A percentile compares a stretch with the other conserved stretches of the same genome.
Conservation (phyloP, 2,888 invertebrate genomes). For the Ashinkailepas kermadecensis region DNA sequence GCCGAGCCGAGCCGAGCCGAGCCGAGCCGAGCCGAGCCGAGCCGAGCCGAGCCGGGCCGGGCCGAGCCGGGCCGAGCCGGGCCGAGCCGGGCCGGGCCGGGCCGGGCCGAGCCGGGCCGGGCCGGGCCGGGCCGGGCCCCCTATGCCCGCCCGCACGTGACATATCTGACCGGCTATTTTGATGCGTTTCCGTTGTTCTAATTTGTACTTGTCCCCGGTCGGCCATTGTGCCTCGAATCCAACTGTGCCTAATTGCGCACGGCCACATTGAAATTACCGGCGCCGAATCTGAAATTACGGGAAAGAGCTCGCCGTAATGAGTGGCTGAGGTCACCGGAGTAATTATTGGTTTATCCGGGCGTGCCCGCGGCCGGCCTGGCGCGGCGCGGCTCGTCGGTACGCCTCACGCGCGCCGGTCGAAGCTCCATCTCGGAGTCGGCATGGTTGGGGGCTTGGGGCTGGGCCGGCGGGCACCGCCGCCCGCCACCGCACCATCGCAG, state of each 20-base stretch:
- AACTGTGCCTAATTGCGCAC: background rate
- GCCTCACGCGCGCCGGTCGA: too few relatives aligned
- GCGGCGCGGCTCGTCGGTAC: background rate
- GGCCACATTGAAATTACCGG: constrained; percentile 12
- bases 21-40: background rate
- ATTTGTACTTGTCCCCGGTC: constrained; percentile 1
- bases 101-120: background rate
- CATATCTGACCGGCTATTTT: constrained; percentile 5
- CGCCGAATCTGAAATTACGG: constrained; percentile 19
- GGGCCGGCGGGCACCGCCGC: too few relatives aligned
- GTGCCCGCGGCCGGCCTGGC: background rate
- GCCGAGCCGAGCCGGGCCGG: background rate
- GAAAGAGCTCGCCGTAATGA: background rate
- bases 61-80: background rate
- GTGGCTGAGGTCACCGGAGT: background rate
- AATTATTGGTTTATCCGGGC: constrained; percentile 17
- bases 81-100: background rate
- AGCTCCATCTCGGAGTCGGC: too few relatives aligned
- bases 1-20: background rate
- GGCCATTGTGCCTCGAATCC: background rate
- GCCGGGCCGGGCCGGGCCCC: background rate
- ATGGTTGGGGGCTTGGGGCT: too few relatives aligned
- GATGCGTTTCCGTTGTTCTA: constrained; percentile 8
- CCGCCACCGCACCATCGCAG: too few relatives aligned
- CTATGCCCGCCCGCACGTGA: constrained; percentile 5